These are phyloP conservation scores for Thalassarche chlororhynchos DNA, from an alignment of 2,113 vertebrate genomes.

Conservation along the genomic window DNA sequence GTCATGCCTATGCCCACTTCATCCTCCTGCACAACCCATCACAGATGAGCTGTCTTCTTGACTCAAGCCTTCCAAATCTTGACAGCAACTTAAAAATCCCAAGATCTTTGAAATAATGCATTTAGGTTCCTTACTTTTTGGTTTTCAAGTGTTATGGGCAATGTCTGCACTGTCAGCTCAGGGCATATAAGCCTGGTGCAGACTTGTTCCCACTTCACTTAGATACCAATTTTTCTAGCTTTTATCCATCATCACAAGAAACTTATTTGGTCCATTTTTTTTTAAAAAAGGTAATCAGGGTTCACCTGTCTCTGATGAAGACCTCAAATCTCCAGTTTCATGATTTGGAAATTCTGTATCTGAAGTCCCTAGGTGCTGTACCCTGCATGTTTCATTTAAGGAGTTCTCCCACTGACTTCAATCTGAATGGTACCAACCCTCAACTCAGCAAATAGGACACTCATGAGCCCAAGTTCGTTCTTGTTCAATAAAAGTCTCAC, in stretches of 20 bases:
- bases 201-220: neutral
- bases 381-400: neutral
- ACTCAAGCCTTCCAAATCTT: neutral
- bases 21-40: neutral
- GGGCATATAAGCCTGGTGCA: fast-evolving
- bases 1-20: neutral
- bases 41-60: neutral
- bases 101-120: neutral
- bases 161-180: neutral
- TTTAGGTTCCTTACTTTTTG: neutral
- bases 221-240: neutral
- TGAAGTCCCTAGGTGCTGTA: neutral
- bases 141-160: neutral
- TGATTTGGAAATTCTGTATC: neutral
- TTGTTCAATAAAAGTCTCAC: neutral
- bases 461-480: neutral
- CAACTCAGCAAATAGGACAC: neutral
- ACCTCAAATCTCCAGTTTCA: neutral
- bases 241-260: neutral
- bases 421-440: neutral
- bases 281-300: neutral
- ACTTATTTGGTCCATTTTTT: neutral
- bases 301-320: neutral
- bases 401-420: neutral
- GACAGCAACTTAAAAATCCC: neutral